These are phyloP conservation scores for Lepus townsendii DNA, from an alignment of 2,797 vertebrate species.

Conservation along the genomic window DNA sequence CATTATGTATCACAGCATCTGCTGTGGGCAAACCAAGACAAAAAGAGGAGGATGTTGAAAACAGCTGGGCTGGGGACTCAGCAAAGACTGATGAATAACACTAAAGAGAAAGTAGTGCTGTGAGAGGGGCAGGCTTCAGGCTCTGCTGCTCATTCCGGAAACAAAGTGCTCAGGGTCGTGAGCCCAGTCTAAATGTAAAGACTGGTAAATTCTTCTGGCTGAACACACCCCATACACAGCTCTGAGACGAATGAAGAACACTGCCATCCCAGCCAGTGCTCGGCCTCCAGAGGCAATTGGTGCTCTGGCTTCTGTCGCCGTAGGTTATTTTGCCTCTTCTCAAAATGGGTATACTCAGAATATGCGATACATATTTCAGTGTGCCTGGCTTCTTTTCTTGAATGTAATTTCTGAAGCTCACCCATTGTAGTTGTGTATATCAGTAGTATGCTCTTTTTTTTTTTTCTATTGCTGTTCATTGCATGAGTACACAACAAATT, in stretches of 20 bases:
- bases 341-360: neutral
- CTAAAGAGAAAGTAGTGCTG: neutral
- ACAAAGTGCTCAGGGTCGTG: neutral
- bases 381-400: neutral
- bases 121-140: neutral
- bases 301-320: neutral
- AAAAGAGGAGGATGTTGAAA: constrained; percentile 14
- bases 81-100: neutral
- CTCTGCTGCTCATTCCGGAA: neutral
- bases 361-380: neutral
- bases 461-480: neutral
- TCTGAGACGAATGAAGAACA: neutral
- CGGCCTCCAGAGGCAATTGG: neutral
- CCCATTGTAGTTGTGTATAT: neutral
- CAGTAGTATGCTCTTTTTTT: constrained; percentile 17
- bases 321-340: constrained; percentile 19
- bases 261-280: neutral
- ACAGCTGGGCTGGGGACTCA: neutral
- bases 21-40: constrained; percentile 51
- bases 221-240: neutral
- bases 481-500: neutral
- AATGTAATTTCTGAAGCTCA: constrained; percentile 3
- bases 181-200: neutral
- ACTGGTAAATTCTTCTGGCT: neutral
- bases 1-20: constrained; percentile 64